phyloP scores from a whole-genome alignment of 2,888 invertebrate species.

The Himalopsyche kuldschensis region DNA sequence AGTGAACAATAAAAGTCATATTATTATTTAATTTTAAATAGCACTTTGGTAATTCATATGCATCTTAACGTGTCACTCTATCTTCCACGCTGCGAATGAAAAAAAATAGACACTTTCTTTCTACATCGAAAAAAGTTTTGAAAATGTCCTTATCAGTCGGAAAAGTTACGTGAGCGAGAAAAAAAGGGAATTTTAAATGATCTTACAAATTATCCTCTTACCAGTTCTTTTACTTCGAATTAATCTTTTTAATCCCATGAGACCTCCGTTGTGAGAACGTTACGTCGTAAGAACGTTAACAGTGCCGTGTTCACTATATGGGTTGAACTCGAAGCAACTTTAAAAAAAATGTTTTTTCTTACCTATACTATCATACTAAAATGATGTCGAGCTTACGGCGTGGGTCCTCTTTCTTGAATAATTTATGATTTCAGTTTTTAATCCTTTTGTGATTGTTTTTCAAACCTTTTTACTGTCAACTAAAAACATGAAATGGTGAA shows the following conservation, averaged over 20 bases:
- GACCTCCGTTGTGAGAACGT: constrained; percentile 2
- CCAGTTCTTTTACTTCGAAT: constrained; percentile 32
- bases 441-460: no score
- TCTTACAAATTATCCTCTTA: constrained; percentile 34
- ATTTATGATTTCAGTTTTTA: no score
- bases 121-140: background rate
- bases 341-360: background rate
- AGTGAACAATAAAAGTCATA: no score
- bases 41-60: no score
- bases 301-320: background rate
- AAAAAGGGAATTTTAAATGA: constrained; percentile 29
- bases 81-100: background rate
- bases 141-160: background rate
- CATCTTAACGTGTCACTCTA: no score
- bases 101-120: background rate
- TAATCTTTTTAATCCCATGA: constrained; percentile 37
- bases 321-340: background rate
- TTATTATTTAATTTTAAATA: no score
- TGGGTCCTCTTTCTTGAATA: no score
- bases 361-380: no score
- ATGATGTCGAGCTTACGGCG: no score
- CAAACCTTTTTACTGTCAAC: no score
- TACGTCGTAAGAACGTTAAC: background rate
- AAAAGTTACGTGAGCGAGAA: constrained; percentile 8
- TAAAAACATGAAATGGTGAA: no score